Conservation (phyloP, 2,888 invertebrate species). For the Tryphoninae sp. region DNA sequence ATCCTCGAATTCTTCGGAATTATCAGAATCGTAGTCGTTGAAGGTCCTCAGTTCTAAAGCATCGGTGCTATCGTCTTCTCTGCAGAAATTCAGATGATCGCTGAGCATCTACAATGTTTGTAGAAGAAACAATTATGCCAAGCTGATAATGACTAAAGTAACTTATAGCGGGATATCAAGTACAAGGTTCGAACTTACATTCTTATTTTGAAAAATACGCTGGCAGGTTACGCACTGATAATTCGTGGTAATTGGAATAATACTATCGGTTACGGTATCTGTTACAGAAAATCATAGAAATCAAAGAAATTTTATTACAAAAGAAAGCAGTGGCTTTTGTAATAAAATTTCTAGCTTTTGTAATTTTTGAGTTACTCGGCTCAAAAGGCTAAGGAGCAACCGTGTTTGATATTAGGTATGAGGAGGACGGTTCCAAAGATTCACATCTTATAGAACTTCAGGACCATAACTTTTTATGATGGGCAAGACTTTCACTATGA, state of each 20-base stretch:
- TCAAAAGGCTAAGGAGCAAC: no score
- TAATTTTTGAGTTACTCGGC: no score
- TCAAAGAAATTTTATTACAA: background rate
- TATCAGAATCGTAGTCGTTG: constrained; percentile 74
- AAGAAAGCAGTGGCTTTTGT: no score
- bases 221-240: constrained; percentile 79
- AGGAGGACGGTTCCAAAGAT: no score
- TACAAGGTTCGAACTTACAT: constrained; percentile 69
- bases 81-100: constrained; percentile 77
- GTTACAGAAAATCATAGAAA: background rate
- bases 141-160: background rate
- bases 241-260: constrained; percentile 75
- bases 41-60: constrained; percentile 74
- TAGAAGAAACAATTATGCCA: constrained; percentile 18
- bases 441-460: no score
- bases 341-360: no score
- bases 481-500: background rate
- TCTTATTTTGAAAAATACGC: constrained; percentile 76
- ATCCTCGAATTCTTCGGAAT: constrained; percentile 70
- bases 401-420: no score
- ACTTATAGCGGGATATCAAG: constrained; percentile 14
- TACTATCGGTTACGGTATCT: constrained; percentile 50
- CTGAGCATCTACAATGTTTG: constrained; percentile 72
- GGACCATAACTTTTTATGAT: background rate
- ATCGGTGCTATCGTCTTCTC: constrained; percentile 77